A percentile compares a stretch with the other conserved stretches of the same genome.
Conservation (phyloP, 2,888 invertebrate species). For the Leucophenga montana region DNA sequence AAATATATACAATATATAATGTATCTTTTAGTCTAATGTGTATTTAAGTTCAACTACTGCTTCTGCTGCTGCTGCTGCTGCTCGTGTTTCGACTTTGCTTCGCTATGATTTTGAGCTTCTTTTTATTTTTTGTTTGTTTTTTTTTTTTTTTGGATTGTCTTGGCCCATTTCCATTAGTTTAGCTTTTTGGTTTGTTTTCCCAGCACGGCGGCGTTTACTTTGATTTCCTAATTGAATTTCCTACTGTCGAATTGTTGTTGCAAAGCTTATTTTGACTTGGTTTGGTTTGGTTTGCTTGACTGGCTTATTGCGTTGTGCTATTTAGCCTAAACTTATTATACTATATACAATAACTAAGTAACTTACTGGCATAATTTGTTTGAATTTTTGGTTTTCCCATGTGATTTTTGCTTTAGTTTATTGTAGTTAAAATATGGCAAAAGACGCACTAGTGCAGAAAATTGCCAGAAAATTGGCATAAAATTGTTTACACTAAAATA, state of each 20-base stretch:
- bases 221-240: slow-evolving; percentile 26
- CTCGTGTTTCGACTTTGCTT: neutral
- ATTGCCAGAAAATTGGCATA: too few relatives aligned
- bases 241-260: neutral
- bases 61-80: neutral
- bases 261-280: too few relatives aligned
- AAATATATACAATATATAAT: slow-evolving; percentile 1
- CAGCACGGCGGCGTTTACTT: slow-evolving; percentile 22
- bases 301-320: too few relatives aligned
- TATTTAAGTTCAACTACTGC: too few relatives aligned
- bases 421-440: neutral
- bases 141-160: neutral
- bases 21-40: neutral
- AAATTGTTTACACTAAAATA: too few relatives aligned
- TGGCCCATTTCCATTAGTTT: neutral
- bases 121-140: neutral
- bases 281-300: too few relatives aligned
- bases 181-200: slow-evolving; percentile 22
- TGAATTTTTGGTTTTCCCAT: neutral
- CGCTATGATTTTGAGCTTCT: neutral
- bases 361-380: too few relatives aligned
- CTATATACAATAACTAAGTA: too few relatives aligned
- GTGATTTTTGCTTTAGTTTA: slow-evolving; percentile 24
- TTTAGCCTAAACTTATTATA: too few relatives aligned
- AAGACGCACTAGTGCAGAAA: too few relatives aligned